Evolutionary conservation across 2,113 vertebrate species (phyloP), one percentile per base, ranked within the genome.

Genomic region (Limanda limanda): DNA sequence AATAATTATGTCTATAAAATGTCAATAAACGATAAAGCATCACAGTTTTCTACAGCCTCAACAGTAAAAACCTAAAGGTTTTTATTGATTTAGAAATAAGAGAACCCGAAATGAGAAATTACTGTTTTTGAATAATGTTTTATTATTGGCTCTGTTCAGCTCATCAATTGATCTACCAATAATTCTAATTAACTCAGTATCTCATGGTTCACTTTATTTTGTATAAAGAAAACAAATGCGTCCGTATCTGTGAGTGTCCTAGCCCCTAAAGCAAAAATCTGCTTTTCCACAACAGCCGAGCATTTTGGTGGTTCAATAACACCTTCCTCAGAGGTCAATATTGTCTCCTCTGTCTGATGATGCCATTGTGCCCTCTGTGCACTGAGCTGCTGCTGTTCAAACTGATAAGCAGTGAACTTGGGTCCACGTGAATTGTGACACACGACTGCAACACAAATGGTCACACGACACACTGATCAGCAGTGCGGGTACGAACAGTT

Each of bases 321-420:
- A 8, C 1, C 0, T 18, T 78, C 48, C 5, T 27, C 57, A 25
- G 45, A n/a, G 25, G 62, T 74, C 65, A 72, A 31, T 68, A 25
- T 60, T 54, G 24, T 57, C 64, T 52, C 42, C 45, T 42, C 51
- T 2, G 1, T 21, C 18, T 51, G 76, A 63, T 83, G 81, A 88
- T 86, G 79, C 88, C 78, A 88, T 54, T 42, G 12, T 57, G 65
- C 61, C 76, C 63, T 74, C 3, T 55, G 62, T 48, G 51, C 12
- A 0, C 31, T 68, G 66, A 27, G 31, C 42, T 2, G 68, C 75
- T 37, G 47, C 35, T 59, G 65, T 52, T 84, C 59, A 65, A 3
- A 54, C 68, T 83, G 90, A 93, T 92, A 91, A 92, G 78, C 85
- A 31, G 13, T 90, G 90, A 88, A 91, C 88, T 77, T 80, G 87